A percentile compares a stretch with the other conserved stretches of the same genome.
phyloP scores from a whole-genome alignment of 2,888 invertebrate genomes.

The Amaurobius ferox region DNA sequence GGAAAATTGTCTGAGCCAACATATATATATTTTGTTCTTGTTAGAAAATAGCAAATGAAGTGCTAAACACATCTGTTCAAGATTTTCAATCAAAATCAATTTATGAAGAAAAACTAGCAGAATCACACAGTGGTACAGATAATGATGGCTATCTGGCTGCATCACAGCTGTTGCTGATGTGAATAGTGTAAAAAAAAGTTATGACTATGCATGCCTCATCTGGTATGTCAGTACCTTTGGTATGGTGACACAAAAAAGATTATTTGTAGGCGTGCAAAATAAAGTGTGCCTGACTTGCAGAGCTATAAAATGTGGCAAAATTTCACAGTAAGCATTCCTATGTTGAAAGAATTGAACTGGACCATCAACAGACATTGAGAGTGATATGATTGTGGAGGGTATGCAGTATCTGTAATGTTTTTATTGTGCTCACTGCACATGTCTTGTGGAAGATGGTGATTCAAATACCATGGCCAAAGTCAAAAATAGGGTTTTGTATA shows the following conservation, averaged over 20 bases:
- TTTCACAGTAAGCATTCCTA: not conserved
- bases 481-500: not conserved
- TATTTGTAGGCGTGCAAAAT: slow-evolving; percentile 4
- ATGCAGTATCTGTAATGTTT: not conserved
- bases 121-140: too few species aligned
- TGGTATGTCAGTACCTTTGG: too few species aligned
- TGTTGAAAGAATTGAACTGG: slow-evolving; percentile 15
- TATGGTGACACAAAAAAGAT: slow-evolving; percentile 14
- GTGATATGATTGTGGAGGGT: slow-evolving; percentile 10
- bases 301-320: slow-evolving; percentile 11
- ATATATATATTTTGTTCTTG: too few species aligned
- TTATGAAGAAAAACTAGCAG: too few species aligned
- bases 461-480: slow-evolving; percentile 7
- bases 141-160: too few species aligned
- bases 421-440: not conserved
- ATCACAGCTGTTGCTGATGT: too few species aligned
- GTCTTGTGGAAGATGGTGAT: not conserved
- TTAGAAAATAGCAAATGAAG: too few species aligned
- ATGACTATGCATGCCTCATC: too few species aligned
- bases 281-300: slow-evolving; percentile 9
- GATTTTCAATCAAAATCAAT: too few species aligned
- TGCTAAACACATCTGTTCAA: too few species aligned
- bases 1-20: too few species aligned
- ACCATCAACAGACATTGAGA: slow-evolving; percentile 20
- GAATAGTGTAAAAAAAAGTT: too few species aligned